These are phyloP conservation scores for Tinamus guttatus DNA, from an alignment of 2,113 vertebrate species.

Conservation along the genomic window DNA sequence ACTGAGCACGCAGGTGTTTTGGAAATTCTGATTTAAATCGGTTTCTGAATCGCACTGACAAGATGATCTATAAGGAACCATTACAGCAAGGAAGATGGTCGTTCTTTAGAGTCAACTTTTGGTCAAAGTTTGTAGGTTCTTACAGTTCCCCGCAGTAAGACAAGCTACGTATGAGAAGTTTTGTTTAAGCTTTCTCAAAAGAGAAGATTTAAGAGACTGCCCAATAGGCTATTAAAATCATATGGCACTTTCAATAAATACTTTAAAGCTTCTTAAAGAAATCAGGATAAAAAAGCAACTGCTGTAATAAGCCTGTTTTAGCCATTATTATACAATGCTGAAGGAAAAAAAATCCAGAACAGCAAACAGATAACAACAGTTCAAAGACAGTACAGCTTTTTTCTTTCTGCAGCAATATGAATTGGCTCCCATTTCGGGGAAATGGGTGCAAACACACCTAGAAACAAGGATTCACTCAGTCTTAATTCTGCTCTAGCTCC, in stretches of 20 bases:
- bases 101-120: constrained; percentile 40
- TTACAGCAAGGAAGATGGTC: constrained; percentile 25
- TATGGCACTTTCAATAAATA: constrained; percentile 87
- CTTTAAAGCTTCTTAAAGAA: constrained; percentile 85
- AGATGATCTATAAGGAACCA: constrained; percentile 60
- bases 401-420: constrained; percentile 36
- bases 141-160: constrained; percentile 15
- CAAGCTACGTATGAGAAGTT: constrained; percentile 35
- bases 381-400: constrained; percentile 75
- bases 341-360: constrained; percentile 70
- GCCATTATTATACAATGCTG: constrained; percentile 47
- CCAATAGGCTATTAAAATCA: constrained; percentile 73
- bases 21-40: constrained; percentile 6
- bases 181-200: constrained; percentile 37
- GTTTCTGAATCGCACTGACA: constrained; percentile 45
- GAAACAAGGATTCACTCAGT: constrained; percentile 42
- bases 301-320: constrained; percentile 80
- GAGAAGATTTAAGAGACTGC: constrained; percentile 51
- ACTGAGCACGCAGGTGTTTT: not conserved
- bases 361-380: constrained; percentile 52
- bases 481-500: constrained; percentile 25
- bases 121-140: not conserved
- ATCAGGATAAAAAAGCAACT: constrained; percentile 80
- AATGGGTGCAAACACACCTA: not conserved
- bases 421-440: not conserved